Percentiles rank a stretch among this genome's conserved stretches.
Evolutionary conservation across 2,888 invertebrate genomes (phyloP).

Genomic region (Drosophila subsilvestris): DNA sequence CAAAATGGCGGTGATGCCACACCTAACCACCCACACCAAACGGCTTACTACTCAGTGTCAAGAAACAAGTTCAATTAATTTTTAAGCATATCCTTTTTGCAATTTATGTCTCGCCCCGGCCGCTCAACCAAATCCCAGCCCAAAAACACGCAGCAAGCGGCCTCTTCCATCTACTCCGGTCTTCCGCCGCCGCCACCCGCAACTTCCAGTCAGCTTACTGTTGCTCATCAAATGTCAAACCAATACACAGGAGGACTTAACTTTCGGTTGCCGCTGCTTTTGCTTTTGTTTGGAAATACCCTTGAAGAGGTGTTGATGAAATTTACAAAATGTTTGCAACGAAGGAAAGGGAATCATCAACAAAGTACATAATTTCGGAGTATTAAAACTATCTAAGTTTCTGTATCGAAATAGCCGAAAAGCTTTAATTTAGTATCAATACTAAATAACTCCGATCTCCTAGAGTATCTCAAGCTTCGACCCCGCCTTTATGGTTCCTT

Average conservation of each 20-base stretch:
- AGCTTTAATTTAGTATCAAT: too few relatives aligned
- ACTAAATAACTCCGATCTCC: too few relatives aligned
- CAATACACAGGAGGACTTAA: constrained; percentile 76
- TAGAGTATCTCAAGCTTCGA: constrained; percentile 22
- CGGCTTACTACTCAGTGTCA: constrained; percentile 48
- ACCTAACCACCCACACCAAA: background rate
- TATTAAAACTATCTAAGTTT: too few relatives aligned
- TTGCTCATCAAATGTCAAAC: constrained; percentile 79
- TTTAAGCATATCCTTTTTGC: constrained; percentile 69
- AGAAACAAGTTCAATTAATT: constrained; percentile 75
- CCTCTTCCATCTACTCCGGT: background rate
- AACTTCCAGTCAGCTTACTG: constrained; percentile 47
- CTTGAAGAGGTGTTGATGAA: background rate
- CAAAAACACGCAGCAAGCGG: constrained; percentile 1
- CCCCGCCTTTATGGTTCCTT: background rate
- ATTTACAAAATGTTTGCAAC: background rate
- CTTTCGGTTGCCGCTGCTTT: constrained; percentile 49
- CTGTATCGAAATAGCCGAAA: too few relatives aligned
- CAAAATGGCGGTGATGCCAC: background rate
- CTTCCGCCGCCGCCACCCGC: background rate
- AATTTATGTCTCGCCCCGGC: constrained; percentile 45
- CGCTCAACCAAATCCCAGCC: background rate
- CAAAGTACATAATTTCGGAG: too few relatives aligned
- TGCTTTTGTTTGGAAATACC: constrained; percentile 3
- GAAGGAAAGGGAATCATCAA: background rate